Evolutionary conservation across 2,888 invertebrate species (phyloP).

Genomic region (Cartodere bifasciata): DNA sequence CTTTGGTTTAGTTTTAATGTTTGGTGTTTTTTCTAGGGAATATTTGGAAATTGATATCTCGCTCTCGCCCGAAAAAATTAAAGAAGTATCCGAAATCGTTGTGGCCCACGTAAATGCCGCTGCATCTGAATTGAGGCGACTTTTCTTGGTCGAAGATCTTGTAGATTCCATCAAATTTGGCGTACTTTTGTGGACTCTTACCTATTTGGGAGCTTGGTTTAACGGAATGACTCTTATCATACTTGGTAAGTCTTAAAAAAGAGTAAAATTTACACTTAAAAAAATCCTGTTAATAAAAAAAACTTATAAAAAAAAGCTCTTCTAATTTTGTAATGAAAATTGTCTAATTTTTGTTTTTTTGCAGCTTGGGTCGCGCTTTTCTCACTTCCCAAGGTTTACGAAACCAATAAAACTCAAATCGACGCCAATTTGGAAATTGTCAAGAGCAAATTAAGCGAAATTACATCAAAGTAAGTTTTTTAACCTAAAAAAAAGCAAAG

Average conservation of each 20-base stretch:
- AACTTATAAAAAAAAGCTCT: conserved; percentile 1
- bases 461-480: conserved; percentile 73
- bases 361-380: conserved; percentile 85
- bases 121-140: conserved; percentile 70
- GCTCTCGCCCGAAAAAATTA: conserved; percentile 83
- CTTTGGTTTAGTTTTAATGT: too few relatives aligned
- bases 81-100: conserved; percentile 73
- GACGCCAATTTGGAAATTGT: conserved; percentile 84
- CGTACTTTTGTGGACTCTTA: conserved; percentile 88
- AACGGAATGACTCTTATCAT: conserved; percentile 98
- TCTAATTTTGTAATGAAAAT: conserved; percentile 1
- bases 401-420: conserved; percentile 86
- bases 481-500: conserved; percentile 4
- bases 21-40: conserved; percentile 43
- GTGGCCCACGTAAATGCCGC: conserved; percentile 80
- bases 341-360: conserved; percentile 24
- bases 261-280: too few relatives aligned
- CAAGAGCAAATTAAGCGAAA: conserved; percentile 75
- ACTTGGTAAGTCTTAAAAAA: conserved; percentile 68
- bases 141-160: conserved; percentile 94
- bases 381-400: conserved; percentile 92
- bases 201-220: conserved; percentile 97
- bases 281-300: too few relatives aligned
- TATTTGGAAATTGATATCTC: conserved; percentile 79
- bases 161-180: conserved; percentile 94